phyloP scores from a whole-genome alignment of 2,113 vertebrate species.

The Saimiri boliviensis region DNA sequence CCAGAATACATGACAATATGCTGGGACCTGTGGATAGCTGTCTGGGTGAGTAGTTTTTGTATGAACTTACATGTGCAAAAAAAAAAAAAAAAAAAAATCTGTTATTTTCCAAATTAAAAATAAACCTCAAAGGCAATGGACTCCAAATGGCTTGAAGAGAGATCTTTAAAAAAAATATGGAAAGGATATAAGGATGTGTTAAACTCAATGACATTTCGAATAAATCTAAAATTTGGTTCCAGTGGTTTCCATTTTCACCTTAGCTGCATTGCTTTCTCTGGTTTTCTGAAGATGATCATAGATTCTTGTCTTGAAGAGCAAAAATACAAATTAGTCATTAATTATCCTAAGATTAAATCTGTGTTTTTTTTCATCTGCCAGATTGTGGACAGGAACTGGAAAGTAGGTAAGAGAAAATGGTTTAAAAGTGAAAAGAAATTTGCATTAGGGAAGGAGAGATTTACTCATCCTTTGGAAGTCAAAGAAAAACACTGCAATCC shows the following conservation, averaged over 20 bases:
- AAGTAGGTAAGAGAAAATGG: neutral
- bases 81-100: constrained; percentile 10
- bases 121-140: constrained; percentile 43
- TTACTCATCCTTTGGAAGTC: constrained; percentile 48
- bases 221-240: neutral
- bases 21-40: neutral
- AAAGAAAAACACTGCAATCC: constrained; percentile 36
- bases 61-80: constrained; percentile 27
- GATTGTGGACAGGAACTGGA: neutral
- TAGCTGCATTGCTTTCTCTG: neutral
- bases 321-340: fast-evolving
- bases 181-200: neutral
- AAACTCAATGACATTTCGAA: neutral
- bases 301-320: neutral
- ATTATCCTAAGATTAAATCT: constrained; percentile 39
- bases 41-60: neutral
- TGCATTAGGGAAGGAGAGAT: neutral
- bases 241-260: neutral
- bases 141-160: neutral
- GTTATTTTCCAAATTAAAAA: constrained; percentile 62
- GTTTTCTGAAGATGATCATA: neutral
- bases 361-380: constrained; percentile 44
- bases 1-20: neutral
- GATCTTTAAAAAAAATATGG: neutral
- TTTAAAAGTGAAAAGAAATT: constrained; percentile 19